phyloP scores from a whole-genome alignment of 1,140 invertebrate species.

The Thaumetopoea pityocampa region DNA sequence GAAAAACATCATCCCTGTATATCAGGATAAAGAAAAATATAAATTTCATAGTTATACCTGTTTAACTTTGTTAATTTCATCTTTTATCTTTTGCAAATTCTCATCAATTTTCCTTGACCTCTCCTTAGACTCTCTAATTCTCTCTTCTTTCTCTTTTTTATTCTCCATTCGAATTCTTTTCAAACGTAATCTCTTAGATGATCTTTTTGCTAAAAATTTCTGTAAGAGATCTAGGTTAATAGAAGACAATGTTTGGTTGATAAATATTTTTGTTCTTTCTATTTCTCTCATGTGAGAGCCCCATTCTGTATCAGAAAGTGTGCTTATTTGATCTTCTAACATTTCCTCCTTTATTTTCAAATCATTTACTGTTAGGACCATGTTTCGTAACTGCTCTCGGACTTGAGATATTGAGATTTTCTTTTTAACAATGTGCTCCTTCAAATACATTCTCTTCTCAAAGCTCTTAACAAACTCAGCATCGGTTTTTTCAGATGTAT shows the following conservation, averaged over 20 bases:
- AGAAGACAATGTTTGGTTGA: conserved; percentile 56
- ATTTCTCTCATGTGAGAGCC: conserved; percentile 62
- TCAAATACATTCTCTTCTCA: conserved; percentile 23
- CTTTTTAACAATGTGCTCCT: conserved; percentile 13
- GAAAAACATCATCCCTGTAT: neutral
- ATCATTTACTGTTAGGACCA: conserved; percentile 53
- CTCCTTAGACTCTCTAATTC: conserved; percentile 56
- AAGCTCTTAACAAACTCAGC: conserved; percentile 49
- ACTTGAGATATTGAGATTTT: conserved; percentile 43
- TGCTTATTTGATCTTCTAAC: conserved; percentile 62
- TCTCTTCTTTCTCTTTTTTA: conserved; percentile 60
- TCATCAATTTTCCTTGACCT: conserved; percentile 77
- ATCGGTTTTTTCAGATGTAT: conserved; percentile 27
- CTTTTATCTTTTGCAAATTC: conserved; percentile 78
- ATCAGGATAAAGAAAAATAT: neutral
- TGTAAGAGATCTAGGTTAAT: conserved; percentile 69
- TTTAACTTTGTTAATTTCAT: conserved; percentile 79
- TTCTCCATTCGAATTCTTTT: conserved; percentile 66
- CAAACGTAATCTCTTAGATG: conserved; percentile 75
- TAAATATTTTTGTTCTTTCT: conserved; percentile 65
- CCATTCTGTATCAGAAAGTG: conserved; percentile 75
- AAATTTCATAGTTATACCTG: conserved; percentile 65
- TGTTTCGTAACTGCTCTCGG: conserved; percentile 41
- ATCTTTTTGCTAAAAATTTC: conserved; percentile 71
- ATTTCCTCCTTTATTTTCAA: conserved; percentile 62